Evolutionary conservation across 2,888 invertebrate species (phyloP).

Genomic region (Campoplex nolae): DNA sequence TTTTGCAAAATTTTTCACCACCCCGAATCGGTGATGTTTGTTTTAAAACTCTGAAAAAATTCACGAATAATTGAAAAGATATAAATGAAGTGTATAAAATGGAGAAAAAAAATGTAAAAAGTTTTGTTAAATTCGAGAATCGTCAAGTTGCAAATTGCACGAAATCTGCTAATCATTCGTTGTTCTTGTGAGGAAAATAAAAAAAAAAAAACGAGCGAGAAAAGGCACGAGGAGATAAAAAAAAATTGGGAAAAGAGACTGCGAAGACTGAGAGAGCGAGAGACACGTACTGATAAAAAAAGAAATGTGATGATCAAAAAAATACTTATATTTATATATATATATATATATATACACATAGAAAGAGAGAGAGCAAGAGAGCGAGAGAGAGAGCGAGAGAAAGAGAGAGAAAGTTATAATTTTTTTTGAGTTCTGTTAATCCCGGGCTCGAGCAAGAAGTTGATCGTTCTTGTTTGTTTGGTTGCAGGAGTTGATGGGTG

Average conservation of each 20-base stretch:
- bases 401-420: constrained; percentile 49
- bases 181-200: not conserved
- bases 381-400: constrained; percentile 51
- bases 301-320: not conserved
- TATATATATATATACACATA: not conserved
- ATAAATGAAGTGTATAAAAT: not conserved
- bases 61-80: not conserved
- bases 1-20: not conserved
- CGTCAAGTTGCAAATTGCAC: not conserved
- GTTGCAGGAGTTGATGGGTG: constrained; percentile 96
- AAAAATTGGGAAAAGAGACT: constrained; percentile 46
- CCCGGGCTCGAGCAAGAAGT: constrained; percentile 90
- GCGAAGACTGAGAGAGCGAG: constrained; percentile 25
- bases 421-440: constrained; percentile 57
- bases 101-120: not conserved
- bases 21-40: not conserved
- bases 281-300: constrained; percentile 13
- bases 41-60: not conserved
- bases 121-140: not conserved
- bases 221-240: not conserved
- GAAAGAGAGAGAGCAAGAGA: constrained; percentile 38
- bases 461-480: constrained; percentile 93
- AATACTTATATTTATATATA: constrained; percentile 15
- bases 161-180: not conserved
- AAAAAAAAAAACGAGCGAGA: not conserved